Evolutionary conservation across 2,113 vertebrate species (phyloP), one percentile per base, ranked within the genome.

Genomic region (Sturnira hondurensis): DNA sequence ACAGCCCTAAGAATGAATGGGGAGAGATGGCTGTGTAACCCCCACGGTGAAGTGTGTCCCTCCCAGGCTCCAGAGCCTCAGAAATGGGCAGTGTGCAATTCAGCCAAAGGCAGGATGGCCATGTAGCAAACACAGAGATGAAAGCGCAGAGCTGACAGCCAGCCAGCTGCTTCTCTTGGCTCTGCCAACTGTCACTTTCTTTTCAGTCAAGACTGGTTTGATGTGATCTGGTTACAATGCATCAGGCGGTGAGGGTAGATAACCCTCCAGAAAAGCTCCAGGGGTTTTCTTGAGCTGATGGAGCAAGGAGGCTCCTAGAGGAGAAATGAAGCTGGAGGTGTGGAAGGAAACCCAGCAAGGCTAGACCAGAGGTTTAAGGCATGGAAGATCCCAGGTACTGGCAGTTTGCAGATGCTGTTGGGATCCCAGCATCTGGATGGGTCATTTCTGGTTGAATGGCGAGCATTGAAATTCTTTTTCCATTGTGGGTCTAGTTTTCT

Each of bases 251-350:
- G 41, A 14, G 58, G 85, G 33, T 56, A 76, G 71, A 58, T 43
- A 65, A 43, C 36, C 28, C 41, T 43, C 24, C 43, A 73, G 81
- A 45, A 77, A 91, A 71, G 45, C 36, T 33, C 84, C 67, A 24
- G 28, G 26, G 94, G 4, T 13, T 84, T 92, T 70, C 43, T 67
- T 54, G 3, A 63, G 65, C 24, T n/a, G 36, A 6, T 47, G 9
- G 28, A 56, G 20, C 14, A 43, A 41, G 61, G 58, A 90, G 58
- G 68, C 17, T 94, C 94, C 94, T 86, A 68, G 52, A 88, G 52
- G 45, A 68, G 31, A 67, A 86, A 80, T 19, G 45, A 50, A 47
- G n/a, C 74, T 71, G 33, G 87, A 84, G 56, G n/a, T 70, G 16
- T 38, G 26, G 52, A 50, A 71, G 86, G 20, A 56, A 70, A 54